Conservation (phyloP, 2,888 invertebrate genomes). For the Aspidapion aeneum region DNA sequence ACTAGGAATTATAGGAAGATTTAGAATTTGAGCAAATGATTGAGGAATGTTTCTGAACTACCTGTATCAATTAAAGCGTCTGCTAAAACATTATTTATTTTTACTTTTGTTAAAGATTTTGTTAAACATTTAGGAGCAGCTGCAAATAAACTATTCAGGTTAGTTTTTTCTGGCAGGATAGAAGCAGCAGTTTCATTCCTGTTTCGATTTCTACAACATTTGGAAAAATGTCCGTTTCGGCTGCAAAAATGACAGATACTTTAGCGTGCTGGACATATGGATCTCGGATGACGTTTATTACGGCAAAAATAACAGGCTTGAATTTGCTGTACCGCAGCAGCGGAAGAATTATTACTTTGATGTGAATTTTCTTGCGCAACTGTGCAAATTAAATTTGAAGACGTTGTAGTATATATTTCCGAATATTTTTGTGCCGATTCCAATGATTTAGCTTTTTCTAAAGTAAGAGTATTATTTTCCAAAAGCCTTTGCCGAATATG, state of each 20-base stretch:
- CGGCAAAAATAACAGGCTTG: background rate
- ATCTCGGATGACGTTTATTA: background rate
- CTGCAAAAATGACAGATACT: background rate
- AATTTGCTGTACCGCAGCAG: background rate
- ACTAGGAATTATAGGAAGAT: no score
- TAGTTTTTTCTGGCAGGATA: background rate
- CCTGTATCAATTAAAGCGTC: conserved; percentile 7
- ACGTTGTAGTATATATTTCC: background rate
- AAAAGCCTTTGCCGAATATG: background rate
- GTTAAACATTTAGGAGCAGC: background rate
- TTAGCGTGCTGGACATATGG: background rate
- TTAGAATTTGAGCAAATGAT: no score
- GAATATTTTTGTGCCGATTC: background rate
- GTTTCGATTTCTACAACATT: background rate
- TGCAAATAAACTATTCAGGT: background rate
- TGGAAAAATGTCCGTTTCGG: background rate
- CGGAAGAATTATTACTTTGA: no score
- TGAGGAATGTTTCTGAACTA: background rate
- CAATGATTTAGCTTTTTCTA: background rate
- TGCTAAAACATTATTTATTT: background rate
- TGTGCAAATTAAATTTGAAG: background rate
- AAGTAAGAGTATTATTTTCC: background rate
- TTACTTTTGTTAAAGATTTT: background rate
- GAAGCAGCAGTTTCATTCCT: background rate
- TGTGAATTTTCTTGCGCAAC: no score